Evolutionary conservation across 1,140 invertebrate species (phyloP).

Genomic region (Mizuhopecten yessoensis): DNA sequence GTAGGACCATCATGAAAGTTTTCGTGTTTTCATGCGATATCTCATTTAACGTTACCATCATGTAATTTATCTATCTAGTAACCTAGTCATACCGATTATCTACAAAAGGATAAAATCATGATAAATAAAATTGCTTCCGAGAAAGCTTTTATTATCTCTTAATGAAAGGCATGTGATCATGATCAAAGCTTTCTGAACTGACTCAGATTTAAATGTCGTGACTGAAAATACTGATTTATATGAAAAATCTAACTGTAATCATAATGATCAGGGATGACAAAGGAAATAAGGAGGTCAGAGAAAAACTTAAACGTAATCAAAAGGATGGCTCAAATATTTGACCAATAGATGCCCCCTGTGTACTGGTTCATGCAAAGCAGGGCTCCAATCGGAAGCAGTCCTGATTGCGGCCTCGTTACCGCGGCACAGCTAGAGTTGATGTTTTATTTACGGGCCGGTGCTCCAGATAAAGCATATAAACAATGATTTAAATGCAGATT

Average conservation of each 20-base stretch:
- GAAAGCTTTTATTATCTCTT: not conserved
- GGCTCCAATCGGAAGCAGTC: not conserved
- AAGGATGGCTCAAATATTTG: not conserved
- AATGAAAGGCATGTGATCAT: not conserved
- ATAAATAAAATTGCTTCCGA: conserved; percentile 22
- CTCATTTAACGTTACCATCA: not conserved
- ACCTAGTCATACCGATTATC: conserved; percentile 1
- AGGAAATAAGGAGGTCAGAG: not conserved
- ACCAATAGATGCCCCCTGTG: not conserved
- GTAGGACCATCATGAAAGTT: not conserved
- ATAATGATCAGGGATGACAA: not conserved
- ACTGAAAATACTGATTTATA: conserved; percentile 40
- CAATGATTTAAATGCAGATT: conserved; percentile 39
- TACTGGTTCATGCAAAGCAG: not conserved
- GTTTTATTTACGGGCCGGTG: not conserved
- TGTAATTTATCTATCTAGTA: not conserved
- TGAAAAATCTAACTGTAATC: not conserved
- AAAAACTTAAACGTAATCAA: too few relatives aligned
- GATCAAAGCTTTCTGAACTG: conserved; percentile 8
- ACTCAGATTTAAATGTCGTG: conserved; percentile 10
- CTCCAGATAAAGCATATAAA: conserved; percentile 39
- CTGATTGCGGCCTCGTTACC: not conserved
- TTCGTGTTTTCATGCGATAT: not conserved
- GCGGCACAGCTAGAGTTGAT: not conserved
- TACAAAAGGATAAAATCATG: conserved; percentile 29